Conservation (phyloP, 2,797 vertebrate species). For the Echiichthys vipera region DNA sequence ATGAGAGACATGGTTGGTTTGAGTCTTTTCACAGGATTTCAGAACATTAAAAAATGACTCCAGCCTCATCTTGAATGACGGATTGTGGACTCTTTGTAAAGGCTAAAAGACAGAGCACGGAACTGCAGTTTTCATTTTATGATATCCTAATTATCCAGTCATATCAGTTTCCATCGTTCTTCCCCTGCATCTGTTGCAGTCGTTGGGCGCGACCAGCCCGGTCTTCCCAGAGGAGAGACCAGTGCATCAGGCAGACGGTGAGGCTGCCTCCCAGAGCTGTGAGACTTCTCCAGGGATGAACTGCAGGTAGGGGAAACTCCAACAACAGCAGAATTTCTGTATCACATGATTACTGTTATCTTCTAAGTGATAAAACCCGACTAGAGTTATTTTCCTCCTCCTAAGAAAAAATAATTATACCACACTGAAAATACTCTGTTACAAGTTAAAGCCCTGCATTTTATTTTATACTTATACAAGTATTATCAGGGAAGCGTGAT, state of each 20-base stretch:
- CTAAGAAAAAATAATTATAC: no score
- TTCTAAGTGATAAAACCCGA: background rate
- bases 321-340: background rate
- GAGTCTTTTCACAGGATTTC: no score
- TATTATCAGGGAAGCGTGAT: background rate
- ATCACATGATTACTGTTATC: background rate
- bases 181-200: conserved; percentile 43
- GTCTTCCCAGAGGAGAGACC: conserved; percentile 73
- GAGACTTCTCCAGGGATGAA: background rate
- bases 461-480: background rate
- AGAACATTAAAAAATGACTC: no score
- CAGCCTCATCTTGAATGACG: no score
- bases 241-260: background rate
- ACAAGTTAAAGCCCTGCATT: background rate
- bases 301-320: conserved; percentile 37
- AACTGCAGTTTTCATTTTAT: no score
- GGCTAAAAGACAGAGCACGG: no score
- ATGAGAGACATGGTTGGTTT: no score
- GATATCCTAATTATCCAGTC: no score
- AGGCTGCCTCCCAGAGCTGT: background rate
- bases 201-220: conserved; percentile 81
- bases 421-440: no score
- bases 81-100: no score
- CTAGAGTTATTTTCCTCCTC: background rate
- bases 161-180: background rate